Evolutionary conservation across 2,113 vertebrate genomes (phyloP).

Genomic region (Sinosuthora webbiana): DNA sequence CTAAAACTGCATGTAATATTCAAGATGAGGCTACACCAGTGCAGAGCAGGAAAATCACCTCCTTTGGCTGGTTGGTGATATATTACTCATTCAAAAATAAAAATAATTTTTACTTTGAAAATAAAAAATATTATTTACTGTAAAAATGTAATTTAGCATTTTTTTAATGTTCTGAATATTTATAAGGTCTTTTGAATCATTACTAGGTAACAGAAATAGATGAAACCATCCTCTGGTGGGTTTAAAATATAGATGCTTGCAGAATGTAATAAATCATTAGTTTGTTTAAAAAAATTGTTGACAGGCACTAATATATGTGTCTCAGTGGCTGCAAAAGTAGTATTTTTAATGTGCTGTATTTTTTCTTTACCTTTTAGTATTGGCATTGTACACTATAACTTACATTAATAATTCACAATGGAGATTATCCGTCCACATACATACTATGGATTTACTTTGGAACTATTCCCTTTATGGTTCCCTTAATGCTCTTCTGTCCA

Average conservation of each 20-base stretch:
- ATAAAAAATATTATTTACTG: neutral
- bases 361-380: constrained; percentile 53
- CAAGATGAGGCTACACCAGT: neutral
- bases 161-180: neutral
- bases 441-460: constrained; percentile 25
- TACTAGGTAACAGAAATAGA: neutral
- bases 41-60: neutral
- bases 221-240: neutral
- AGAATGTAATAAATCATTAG: neutral
- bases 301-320: constrained; percentile 22
- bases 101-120: neutral
- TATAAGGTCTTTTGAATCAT: neutral
- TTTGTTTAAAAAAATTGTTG: neutral
- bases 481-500: constrained; percentile 8
- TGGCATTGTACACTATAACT: constrained; percentile 34
- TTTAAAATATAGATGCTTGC: neutral
- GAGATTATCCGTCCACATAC: constrained; percentile 23
- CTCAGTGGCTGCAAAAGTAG: constrained; percentile 7
- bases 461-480: neutral
- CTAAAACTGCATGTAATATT: neutral
- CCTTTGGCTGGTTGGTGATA: neutral
- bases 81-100: neutral
- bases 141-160: neutral
- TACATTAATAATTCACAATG: constrained; percentile 48
- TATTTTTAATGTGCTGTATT: constrained; percentile 53